Conservation (phyloP, 2,888 invertebrate genomes). For the Arctia plantaginis region DNA sequence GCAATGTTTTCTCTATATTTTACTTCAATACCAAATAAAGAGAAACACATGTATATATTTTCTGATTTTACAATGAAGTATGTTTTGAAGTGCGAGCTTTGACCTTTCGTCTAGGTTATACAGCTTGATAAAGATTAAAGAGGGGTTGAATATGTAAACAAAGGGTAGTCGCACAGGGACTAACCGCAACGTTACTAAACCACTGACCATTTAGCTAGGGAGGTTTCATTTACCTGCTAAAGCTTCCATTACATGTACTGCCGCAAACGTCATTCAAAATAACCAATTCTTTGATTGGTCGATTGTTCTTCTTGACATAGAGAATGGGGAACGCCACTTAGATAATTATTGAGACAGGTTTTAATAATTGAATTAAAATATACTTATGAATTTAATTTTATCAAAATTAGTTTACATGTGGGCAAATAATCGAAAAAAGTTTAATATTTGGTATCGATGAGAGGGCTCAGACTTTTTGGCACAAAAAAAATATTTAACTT, state of each 20-base stretch:
- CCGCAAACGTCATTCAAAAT: conserved; percentile 5
- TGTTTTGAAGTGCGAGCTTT: neutral
- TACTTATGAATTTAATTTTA: too few relatives aligned
- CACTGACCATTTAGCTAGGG: conserved; percentile 14
- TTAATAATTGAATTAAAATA: too few relatives aligned
- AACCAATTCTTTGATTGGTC: conserved; percentile 4
- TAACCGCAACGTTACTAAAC: conserved; percentile 14
- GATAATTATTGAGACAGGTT: too few relatives aligned
- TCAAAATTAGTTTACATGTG: too few relatives aligned
- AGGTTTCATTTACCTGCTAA: conserved; percentile 8
- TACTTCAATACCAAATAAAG: neutral
- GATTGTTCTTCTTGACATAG: neutral
- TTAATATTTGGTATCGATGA: too few relatives aligned
- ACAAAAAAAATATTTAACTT: too few relatives aligned
- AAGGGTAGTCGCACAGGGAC: conserved; percentile 9
- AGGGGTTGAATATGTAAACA: conserved; percentile 9
- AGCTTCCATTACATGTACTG: conserved; percentile 2
- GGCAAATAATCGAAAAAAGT: too few relatives aligned
- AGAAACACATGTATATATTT: neutral
- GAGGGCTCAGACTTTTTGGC: too few relatives aligned
- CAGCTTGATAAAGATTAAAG: conserved; percentile 6
- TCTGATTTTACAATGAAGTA: neutral
- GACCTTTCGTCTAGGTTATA: conserved; percentile 6
- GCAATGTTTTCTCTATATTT: neutral
- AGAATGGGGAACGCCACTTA: neutral